Evolutionary conservation across 2,113 vertebrate species (phyloP), one percentile per base, ranked within the genome.

Genomic region (Odontesthes bonariensis): DNA sequence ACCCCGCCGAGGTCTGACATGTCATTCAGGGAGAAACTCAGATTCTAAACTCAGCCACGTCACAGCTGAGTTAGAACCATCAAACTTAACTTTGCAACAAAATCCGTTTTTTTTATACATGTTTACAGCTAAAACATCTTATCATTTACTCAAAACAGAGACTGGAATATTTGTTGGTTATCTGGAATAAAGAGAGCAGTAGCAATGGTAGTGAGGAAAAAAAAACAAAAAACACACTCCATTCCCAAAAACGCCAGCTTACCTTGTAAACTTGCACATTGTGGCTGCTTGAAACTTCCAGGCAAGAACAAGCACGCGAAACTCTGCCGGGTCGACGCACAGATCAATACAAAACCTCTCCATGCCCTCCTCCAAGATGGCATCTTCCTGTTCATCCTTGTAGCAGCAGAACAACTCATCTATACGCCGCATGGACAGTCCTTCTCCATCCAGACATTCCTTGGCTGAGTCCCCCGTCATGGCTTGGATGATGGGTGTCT

Each of bases 201-300:
- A 47, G 44, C 14, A 14, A 47, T 42, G 17, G 22, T 23, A 38
- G 35, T 38, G 10, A 38, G 7, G 5, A 38, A 14, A 31, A 31
- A 14, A 33, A 38, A 58, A 58, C 16, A 54, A 55, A 31, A 17
- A 49, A 55, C 62, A 71, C 11, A 1, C 51, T 46, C 22, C 8
- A 35, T 51, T 53, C 31, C 35, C 17, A 4, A 22, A 9, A 73
- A 42, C 56, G 17, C 53, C 4, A n/a, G 3, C 95, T 93, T 89
- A 99, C 98, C 98, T 96, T 90, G 98, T 99, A 93, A 99, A 99
- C 94, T 97, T 99, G 96, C 98, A 99, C 98, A 99, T 99, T 81
- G 98, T 99, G 80, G 98, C 98, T 73, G 98, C 98, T 93, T 99
- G 98, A 89, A 99, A 99, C 93, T 98, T 99, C 98, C 98, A 99